phyloP scores from a whole-genome alignment of 1,140 invertebrate species.

The Drosophila punjabiensis region DNA sequence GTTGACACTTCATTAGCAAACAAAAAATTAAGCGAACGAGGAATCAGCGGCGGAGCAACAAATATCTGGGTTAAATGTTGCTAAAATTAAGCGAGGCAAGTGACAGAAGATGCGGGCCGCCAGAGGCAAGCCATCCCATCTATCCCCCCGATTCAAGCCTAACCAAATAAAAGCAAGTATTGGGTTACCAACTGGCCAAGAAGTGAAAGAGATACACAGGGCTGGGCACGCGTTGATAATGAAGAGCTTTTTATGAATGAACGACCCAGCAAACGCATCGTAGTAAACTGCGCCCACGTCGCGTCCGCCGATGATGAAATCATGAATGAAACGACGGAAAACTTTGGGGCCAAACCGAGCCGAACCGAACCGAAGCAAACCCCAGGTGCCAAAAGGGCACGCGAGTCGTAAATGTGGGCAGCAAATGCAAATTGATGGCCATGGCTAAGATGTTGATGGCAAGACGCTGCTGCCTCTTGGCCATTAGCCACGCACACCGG shows the following conservation, averaged over 20 bases:
- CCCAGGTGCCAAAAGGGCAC: slow-evolving; percentile 79
- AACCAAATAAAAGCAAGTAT: slow-evolving; percentile 79
- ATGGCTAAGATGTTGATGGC: slow-evolving; percentile 56
- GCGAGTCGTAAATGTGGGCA: slow-evolving; percentile 61
- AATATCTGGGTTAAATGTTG: slow-evolving; percentile 78
- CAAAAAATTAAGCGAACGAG: slow-evolving; percentile 67
- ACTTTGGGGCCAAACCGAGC: slow-evolving; percentile 14
- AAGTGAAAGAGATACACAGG: slow-evolving; percentile 39
- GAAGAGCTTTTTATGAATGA: slow-evolving; percentile 58
- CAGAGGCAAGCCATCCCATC: slow-evolving; percentile 20
- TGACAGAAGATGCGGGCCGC: slow-evolving; percentile 52
- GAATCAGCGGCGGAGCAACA: slow-evolving; percentile 39
- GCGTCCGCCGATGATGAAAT: slow-evolving; percentile 61
- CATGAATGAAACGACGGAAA: slow-evolving; percentile 61
- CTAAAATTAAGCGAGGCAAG: slow-evolving; percentile 76
- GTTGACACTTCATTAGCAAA: slow-evolving; percentile 84
- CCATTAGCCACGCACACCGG: slow-evolving; percentile 71
- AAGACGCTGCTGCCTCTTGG: slow-evolving; percentile 42
- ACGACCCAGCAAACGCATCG: slow-evolving; percentile 60
- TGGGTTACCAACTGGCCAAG: slow-evolving; percentile 48
- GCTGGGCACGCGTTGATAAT: slow-evolving; percentile 51
- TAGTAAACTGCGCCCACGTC: slow-evolving; percentile 67
- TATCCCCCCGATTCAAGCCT: slow-evolving; percentile 33
- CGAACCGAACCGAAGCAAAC: slow-evolving; percentile 12
- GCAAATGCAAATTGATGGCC: slow-evolving; percentile 83